Evolutionary conservation across 2,888 invertebrate genomes (phyloP), one percentile per base, ranked within the genome.

Genomic region (Biston betularia): DNA sequence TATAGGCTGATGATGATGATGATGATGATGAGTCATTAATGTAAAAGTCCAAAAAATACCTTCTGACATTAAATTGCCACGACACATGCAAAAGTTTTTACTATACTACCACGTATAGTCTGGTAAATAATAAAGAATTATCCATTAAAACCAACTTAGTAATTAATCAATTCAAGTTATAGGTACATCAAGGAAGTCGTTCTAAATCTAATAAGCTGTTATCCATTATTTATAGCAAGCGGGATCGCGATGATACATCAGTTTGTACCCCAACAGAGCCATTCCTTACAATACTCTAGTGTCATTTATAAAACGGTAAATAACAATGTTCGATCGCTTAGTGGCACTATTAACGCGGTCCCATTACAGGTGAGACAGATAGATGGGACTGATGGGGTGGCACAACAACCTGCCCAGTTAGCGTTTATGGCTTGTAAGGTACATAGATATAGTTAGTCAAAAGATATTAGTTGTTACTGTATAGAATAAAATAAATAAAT

Each of bases 241-340:
- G 35, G n/a, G 35, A 14, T 9, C 14, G 24, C 33, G n/a, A 54
- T 54, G 54, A 54, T 42, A 54, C 54, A 54, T 33, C 54, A 54
- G 33, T 54, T 61, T 48, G 38, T 46, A 10, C 24, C 38, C 15
- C 52, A 34, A 60, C 40, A 53, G 35, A 45, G 46, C 11, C 45
- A 35, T 44, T 50, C 52, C 60, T 44, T 40, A 46, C 54, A 54
- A 38, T 53, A 24, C 14, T 42, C 40, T 63, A 65, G 58, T 68
- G 68, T 57, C 68, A 70, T 73, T 71, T 71, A 68, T 73, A 70
- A 73, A 59, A 38, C 69, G 50, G 69, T 73, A 68, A 75, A 75
- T 74, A 72, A 72, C 69, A 71, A 48, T 49, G 69, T 53, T 71
- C 64, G 63, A 71, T 74, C 68, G 72, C 67, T 61, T 69, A 67